Base-by-base conservation (phyloP, 2,888 invertebrate species). In the Drosophila colorata region DNA sequence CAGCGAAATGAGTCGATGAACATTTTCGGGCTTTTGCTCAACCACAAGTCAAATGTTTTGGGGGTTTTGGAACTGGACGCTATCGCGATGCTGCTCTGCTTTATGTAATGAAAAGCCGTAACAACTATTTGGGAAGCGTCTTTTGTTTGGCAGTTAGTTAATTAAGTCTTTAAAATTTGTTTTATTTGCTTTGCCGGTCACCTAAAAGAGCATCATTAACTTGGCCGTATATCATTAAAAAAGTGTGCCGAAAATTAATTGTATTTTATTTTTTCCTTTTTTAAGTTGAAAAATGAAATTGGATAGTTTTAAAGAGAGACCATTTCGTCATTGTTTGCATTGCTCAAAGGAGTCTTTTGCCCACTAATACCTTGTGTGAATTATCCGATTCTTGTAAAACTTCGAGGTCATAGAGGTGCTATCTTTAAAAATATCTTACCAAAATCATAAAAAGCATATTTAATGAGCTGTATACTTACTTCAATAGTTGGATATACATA, bases 91-190 rank as follows among this genome's bases (percentile, higher is more conserved):
- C 40, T 53, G 52, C 57, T 76, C 47, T 41, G 56, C 38, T 58
- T 87, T 87, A 87, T 82, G 59, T 82, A 82, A 87, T 61, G 35
- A 20, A 68, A 44, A 55, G 52, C 57, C 65, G 44, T 69, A 82
- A 67, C 69, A 49, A 63, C 56, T 49, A 31, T 66, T 64, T 64
- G 57, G 58, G 57, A 35, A 64, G 48, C 56, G 53, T 65, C 68
- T 69, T 68, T 68, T 65, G 51, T 60, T 66, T 64, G 20, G 41
- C 46, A 58, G 43, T 37, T 55, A 41, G 59, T 70, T 86, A 87
- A 81, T 87, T 58, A 83, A 80, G 87, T 77, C 80, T 77, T 71
- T 86, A 73, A 47, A 67, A 43, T 65, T 68, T 69, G 52, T 83
- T 65, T 52, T 55, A 57, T 60, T 55, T 72, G 38, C 51, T 14